Evolutionary conservation across 2,113 vertebrate species (phyloP).

Genomic region (Stercorarius parasiticus): DNA sequence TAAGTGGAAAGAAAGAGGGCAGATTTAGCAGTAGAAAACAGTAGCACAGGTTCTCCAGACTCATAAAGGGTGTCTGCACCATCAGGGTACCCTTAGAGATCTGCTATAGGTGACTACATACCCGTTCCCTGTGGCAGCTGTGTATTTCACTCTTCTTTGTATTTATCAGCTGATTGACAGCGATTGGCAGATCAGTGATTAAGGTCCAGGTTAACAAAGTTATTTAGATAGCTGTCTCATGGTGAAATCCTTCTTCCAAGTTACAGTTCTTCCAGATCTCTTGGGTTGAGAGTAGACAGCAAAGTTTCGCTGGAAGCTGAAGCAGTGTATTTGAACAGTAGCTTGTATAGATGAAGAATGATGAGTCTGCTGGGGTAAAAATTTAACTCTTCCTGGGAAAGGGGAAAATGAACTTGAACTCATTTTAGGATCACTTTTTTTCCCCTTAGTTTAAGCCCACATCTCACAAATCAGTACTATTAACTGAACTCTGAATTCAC

Average conservation of each 20-base stretch:
- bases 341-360: neutral
- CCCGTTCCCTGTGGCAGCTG: neutral
- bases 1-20: neutral
- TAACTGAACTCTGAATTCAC: neutral
- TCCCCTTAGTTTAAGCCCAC: neutral
- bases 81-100: neutral
- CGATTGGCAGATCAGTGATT: accelerated
- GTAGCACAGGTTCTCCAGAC: neutral
- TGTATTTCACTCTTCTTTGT: neutral
- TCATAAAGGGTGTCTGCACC: neutral
- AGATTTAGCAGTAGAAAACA: neutral
- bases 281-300: neutral
- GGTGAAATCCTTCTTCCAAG: neutral
- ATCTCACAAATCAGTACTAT: neutral
- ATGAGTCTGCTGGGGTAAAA: neutral
- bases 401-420: neutral
- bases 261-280: neutral
- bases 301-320: neutral
- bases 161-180: neutral
- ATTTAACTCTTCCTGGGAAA: neutral
- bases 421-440: neutral
- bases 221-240: neutral
- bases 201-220: neutral
- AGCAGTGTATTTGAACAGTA: neutral
- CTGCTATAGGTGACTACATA: neutral